A percentile compares a stretch with the other conserved stretches of the same genome.
phyloP scores from a whole-genome alignment of 2,888 invertebrate species.

The Drosophila formosana region DNA sequence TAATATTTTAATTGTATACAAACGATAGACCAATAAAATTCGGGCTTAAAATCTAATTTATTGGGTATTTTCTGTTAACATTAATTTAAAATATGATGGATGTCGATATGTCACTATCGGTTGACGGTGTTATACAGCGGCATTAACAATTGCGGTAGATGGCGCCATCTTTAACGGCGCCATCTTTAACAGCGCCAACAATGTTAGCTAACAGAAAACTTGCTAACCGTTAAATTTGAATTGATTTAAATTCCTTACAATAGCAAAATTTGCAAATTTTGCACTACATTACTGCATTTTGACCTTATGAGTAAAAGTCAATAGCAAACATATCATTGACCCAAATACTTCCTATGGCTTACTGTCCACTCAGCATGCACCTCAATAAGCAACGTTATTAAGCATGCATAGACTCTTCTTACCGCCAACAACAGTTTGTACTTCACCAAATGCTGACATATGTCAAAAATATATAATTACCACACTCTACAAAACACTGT shows the following conservation, averaged over 20 bases:
- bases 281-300: slow-evolving; percentile 11
- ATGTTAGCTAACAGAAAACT: slow-evolving; percentile 22
- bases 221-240: not conserved
- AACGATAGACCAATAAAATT: no score
- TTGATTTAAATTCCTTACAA: not conserved
- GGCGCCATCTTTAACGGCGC: slow-evolving; percentile 32
- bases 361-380: slow-evolving; percentile 32
- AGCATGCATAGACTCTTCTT: slow-evolving; percentile 12
- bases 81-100: not conserved
- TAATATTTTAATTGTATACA: no score
- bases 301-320: slow-evolving; percentile 16
- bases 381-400: slow-evolving; percentile 14
- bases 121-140: not conserved
- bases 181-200: slow-evolving; percentile 1
- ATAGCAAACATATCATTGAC: slow-evolving; percentile 13
- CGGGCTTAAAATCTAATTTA: no score
- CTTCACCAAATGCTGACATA: slow-evolving; percentile 36
- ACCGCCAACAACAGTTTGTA: slow-evolving; percentile 2
- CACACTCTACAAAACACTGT: not conserved
- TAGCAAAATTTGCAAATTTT: not conserved
- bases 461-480: slow-evolving; percentile 19
- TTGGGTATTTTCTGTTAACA: no score
- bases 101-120: not conserved
- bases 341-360: slow-evolving; percentile 20
- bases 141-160: not conserved